Conservation (phyloP, 2,797 vertebrate species). For the Gobionotothen gibberifrons region DNA sequence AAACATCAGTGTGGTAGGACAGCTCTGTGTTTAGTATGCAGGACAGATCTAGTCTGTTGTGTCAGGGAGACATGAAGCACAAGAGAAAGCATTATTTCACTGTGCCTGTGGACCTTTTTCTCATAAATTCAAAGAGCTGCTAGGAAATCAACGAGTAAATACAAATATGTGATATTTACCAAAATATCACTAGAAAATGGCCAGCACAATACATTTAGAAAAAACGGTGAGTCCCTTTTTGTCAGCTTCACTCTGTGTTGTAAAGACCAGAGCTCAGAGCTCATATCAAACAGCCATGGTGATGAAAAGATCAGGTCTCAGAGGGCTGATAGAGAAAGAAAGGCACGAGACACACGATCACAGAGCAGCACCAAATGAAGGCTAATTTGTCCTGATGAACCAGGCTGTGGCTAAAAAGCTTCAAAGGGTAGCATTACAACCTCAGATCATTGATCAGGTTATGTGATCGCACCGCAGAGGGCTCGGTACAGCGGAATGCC, state of each 20-base stretch:
- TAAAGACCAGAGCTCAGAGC: conserved; percentile 58
- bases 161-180: conserved; percentile 39
- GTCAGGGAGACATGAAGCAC: conserved; percentile 45
- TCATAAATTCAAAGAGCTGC: conserved; percentile 39
- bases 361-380: conserved; percentile 67
- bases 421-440: conserved; percentile 63
- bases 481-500: conserved; percentile 10
- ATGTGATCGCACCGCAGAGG: conserved; percentile 12
- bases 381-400: conserved; percentile 67
- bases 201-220: conserved; percentile 23
- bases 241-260: conserved; percentile 22
- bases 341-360: conserved; percentile 59
- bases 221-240: conserved; percentile 38
- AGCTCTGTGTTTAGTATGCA: conserved; percentile 57
- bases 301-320: conserved; percentile 78
- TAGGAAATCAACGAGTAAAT: conserved; percentile 42
- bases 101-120: conserved; percentile 19
- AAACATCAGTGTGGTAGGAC: conserved; percentile 44
- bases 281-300: conserved; percentile 68
- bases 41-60: conserved; percentile 45
- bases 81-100: conserved; percentile 44
- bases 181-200: conserved; percentile 44
- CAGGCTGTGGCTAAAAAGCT: conserved; percentile 52
- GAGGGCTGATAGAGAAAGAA: conserved; percentile 51
- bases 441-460: conserved; percentile 53